Evolutionary conservation across 2,888 invertebrate species (phyloP), one percentile per base, ranked within the genome.

Genomic region (Clivina fossor): DNA sequence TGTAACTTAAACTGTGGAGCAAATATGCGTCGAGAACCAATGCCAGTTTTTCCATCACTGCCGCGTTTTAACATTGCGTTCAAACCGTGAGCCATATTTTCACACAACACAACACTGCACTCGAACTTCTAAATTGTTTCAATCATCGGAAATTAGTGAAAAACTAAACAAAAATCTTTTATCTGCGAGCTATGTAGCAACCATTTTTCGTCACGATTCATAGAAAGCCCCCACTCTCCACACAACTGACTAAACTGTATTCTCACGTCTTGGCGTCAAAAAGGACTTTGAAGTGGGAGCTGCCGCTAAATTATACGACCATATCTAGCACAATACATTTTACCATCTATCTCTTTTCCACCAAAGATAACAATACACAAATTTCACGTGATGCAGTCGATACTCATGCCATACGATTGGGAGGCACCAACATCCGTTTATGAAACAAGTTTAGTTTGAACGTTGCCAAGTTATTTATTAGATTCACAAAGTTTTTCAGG

Each of bases 1-100:
- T 90, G 90, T 63, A 92, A 78, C 74, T 92, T 93, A 74, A 92
- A 93, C 74, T 90, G 86, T 65, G 91, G 89, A 69, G 92, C 86
- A 74, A 92, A 93, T 69, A 92, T 92, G 62, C 92, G 84, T 62
- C 92, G 80, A 63, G 90, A 90, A 58, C 91, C 91, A 77, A 90
- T 86, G 58, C 73, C 73, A 50, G 69, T 67, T 68, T 69, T 74
- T 64, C 68, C 69, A 58, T 63, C 59, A 32, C 58, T 58, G 63
- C 69, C 66, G 62, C 75, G 68, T 69, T 77, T 76, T 61, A 78
- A 68, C 66, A 77, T 73, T 43, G 84, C 78, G 68, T 75, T 77
- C 66, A 78, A 71, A 63, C 80, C 80, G 72, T 81, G 80, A 66
- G 82, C 80, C 82, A 82, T 82, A 66, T 66, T 69, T 66, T 60